Evolutionary conservation across 2,888 invertebrate species (phyloP).

Genomic region (Sphaerophoria rueppellii): DNA sequence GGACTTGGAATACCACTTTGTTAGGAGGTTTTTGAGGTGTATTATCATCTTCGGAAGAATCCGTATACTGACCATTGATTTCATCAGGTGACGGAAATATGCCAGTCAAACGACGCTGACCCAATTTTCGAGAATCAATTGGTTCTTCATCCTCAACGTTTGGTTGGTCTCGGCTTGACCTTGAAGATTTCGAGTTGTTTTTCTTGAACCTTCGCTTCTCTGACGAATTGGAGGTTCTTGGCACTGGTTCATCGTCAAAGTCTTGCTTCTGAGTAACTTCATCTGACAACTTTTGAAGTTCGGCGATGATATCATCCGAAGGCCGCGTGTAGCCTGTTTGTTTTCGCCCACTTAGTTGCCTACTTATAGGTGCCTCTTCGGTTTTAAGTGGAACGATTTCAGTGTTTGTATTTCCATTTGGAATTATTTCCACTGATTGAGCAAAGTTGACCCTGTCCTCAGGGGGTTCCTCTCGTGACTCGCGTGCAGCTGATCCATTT

Average conservation of each 20-base stretch:
- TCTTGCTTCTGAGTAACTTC: conserved; percentile 12
- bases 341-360: conserved; percentile 45
- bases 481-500: conserved; percentile 18
- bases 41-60: conserved; percentile 30
- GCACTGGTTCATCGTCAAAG: conserved; percentile 8
- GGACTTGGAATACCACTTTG: conserved; percentile 39
- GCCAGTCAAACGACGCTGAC: conserved; percentile 63
- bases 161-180: conserved; percentile 14
- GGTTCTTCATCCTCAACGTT: conserved; percentile 31
- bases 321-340: conserved; percentile 77
- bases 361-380: conserved; percentile 41
- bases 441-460: conserved; percentile 50
- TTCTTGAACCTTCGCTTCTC: conserved; percentile 58
- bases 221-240: conserved; percentile 40
- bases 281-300: conserved; percentile 30
- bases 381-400: conserved; percentile 57
- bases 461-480: too few relatives aligned
- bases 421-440: conserved; percentile 26
- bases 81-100: conserved; percentile 75
- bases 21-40: background rate
- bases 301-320: conserved; percentile 40
- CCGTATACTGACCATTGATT: conserved; percentile 77
- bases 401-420: conserved; percentile 43
- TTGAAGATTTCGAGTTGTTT: conserved; percentile 21
- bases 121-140: conserved; percentile 27